Percentiles rank a stretch among this genome's conserved stretches.
These are phyloP conservation scores for Platyscapa corneri DNA, from an alignment of 1,140 invertebrate genomes.

Conservation along the genomic window DNA sequence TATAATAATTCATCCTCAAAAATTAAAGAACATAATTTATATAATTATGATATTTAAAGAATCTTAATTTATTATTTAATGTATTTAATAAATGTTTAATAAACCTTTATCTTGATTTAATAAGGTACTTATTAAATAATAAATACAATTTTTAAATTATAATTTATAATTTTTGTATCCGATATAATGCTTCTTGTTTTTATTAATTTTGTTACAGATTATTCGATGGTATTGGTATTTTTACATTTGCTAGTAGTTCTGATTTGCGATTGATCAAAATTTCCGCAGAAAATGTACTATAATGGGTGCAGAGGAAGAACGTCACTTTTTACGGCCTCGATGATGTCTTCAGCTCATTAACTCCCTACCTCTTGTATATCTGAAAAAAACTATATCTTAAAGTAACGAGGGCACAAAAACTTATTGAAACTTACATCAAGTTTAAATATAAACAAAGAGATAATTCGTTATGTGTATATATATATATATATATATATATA, in stretches of 20 bases:
- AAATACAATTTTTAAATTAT: background rate
- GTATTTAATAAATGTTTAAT: background rate
- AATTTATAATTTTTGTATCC: too few species aligned
- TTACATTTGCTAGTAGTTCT: too few species aligned
- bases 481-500: background rate
- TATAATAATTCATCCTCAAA: too few species aligned
- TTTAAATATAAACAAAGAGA: background rate
- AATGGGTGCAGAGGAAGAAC: background rate
- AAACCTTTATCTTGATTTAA: background rate
- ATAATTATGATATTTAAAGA: too few species aligned
- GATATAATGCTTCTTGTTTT: too few species aligned
- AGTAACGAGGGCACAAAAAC: background rate
- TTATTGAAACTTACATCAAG: background rate
- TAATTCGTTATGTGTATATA: background rate
- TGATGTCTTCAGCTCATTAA: background rate
- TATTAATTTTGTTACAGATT: too few species aligned
- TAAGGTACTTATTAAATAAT: background rate
- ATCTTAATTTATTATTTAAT: too few species aligned
- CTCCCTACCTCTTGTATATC: background rate
- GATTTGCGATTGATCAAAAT: too few species aligned
- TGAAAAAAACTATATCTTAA: background rate
- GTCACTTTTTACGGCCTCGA: background rate
- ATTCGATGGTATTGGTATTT: too few species aligned
- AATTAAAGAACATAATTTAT: too few species aligned
- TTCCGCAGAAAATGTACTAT: too few species aligned